These are phyloP conservation scores for Actinopyga echinites DNA, from an alignment of 53 echinoderm and acorn worm genomes.

Conservation along the genomic window DNA sequence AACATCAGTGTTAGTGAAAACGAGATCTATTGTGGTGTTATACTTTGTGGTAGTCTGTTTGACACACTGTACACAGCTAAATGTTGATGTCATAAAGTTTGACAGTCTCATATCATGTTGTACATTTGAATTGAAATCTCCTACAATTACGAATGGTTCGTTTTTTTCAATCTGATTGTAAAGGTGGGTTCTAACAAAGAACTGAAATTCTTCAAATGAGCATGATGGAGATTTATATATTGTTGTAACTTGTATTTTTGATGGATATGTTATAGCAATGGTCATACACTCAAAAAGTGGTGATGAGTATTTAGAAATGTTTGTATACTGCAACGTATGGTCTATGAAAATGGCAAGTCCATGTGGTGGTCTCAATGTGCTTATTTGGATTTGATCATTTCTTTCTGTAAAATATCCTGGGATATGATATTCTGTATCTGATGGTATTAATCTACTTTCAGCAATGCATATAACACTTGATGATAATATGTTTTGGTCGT, in stretches of 20 bases:
- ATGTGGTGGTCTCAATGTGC: slow-evolving; percentile 40
- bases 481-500: slow-evolving; percentile 33
- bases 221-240: slow-evolving; percentile 40
- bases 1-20: not conserved
- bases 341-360: slow-evolving; percentile 39
- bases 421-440: slow-evolving; percentile 27
- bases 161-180: not conserved
- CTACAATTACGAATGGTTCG: slow-evolving; percentile 36
- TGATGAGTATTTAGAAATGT: not conserved
- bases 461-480: slow-evolving; percentile 24
- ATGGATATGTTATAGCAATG: not conserved
- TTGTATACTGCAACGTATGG: not conserved
- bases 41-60: not conserved
- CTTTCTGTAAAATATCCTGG: slow-evolving; percentile 13
- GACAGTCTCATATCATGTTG: not conserved
- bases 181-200: not conserved
- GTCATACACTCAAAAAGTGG: not conserved
- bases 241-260: not conserved
- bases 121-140: slow-evolving; percentile 52
- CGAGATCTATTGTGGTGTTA: not conserved
- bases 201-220: not conserved
- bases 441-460: slow-evolving; percentile 40
- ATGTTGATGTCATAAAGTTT: slow-evolving; percentile 8
- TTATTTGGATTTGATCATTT: slow-evolving; percentile 25
- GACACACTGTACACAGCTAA: not conserved